A percentile compares a stretch with the other conserved stretches of the same genome.
Conservation (phyloP, 2,113 vertebrate genomes). For the Syrrhaptes paradoxus region DNA sequence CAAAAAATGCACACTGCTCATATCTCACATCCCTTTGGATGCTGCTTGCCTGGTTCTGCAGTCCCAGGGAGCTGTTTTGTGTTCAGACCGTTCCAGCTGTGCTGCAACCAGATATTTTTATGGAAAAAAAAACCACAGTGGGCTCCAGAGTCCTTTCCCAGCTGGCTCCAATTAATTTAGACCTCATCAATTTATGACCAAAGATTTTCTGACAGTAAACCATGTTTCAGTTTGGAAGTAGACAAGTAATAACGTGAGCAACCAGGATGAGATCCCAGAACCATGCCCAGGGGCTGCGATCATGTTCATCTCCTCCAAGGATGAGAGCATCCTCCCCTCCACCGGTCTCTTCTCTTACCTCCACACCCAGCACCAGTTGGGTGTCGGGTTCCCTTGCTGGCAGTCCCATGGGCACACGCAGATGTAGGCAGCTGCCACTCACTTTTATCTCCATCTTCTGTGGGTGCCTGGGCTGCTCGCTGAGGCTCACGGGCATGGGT, state of each 20-base stretch:
- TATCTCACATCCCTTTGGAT: too few species aligned
- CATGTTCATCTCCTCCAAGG: background rate
- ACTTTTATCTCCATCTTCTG: background rate
- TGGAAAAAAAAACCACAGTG: background rate
- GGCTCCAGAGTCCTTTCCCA: background rate
- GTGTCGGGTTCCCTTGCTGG: background rate
- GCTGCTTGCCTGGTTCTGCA: background rate
- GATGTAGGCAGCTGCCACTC: background rate
- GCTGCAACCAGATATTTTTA: background rate
- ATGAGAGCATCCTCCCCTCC: background rate
- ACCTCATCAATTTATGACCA: background rate
- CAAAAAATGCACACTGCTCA: accelerated
- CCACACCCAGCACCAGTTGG: background rate
- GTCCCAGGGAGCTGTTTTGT: background rate
- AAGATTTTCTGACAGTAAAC: background rate
- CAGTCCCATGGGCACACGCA: background rate
- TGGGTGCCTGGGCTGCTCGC: background rate
- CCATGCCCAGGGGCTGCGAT: background rate
- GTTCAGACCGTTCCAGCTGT: background rate
- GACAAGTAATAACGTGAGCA: background rate
- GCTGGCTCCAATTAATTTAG: background rate
- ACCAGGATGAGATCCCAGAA: background rate
- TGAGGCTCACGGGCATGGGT: accelerated
- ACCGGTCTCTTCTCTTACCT: background rate
- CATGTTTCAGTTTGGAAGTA: background rate